These are phyloP conservation scores for Potamarius usumacintae DNA, from an alignment of 2,113 vertebrate species.

Conservation along the genomic window DNA sequence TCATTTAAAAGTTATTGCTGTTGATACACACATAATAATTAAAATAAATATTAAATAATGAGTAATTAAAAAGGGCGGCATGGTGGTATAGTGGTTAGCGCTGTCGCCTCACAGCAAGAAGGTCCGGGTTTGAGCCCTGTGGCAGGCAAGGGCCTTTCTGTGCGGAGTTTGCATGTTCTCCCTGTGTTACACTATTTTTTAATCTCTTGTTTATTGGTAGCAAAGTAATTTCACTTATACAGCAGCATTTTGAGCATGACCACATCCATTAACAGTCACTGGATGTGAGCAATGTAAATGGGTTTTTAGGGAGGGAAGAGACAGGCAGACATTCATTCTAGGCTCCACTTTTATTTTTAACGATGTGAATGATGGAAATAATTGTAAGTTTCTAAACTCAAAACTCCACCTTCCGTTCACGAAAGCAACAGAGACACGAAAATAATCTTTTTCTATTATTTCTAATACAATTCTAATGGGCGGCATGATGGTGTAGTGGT, in stretches of 20 bases:
- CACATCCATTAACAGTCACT: background rate
- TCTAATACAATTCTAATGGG: background rate
- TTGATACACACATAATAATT: background rate
- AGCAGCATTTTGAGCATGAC: constrained; percentile 3
- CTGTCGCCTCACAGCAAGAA: no score
- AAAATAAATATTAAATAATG: no score
- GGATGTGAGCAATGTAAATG: constrained; percentile 24
- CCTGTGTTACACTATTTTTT: background rate
- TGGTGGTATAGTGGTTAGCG: no score
- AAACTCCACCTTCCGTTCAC: background rate
- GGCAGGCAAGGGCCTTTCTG: no score
- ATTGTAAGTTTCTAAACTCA: background rate
- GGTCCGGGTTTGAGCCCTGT: no score
- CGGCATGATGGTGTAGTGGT: no score
- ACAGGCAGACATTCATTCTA: background rate
- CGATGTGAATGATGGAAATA: background rate
- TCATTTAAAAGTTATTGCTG: no score
- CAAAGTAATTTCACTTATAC: constrained; percentile 6
- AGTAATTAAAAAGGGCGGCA: no score
- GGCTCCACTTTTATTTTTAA: background rate
- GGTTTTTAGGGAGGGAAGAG: background rate
- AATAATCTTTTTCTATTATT: background rate
- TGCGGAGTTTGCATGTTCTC: no score
- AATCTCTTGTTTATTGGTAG: background rate
- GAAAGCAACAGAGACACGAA: background rate